Evolutionary conservation across 2,113 vertebrate species (phyloP).

Genomic region (Chitala chitala): DNA sequence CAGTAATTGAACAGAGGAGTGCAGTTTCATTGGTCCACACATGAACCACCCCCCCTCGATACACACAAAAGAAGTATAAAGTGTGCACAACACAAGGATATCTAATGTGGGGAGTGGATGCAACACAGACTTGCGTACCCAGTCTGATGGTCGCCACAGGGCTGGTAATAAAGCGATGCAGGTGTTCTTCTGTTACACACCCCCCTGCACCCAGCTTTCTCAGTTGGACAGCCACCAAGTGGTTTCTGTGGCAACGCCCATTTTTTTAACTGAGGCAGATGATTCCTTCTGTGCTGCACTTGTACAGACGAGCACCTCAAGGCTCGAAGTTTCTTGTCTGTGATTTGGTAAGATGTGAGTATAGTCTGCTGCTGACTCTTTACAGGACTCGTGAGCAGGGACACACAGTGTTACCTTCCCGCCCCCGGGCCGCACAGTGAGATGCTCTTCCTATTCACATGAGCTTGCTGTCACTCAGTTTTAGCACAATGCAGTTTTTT

Average conservation of each 20-base stretch:
- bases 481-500: background rate
- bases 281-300: background rate
- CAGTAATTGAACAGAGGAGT: constrained; percentile 50
- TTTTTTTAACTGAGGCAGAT: background rate
- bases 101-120: constrained; percentile 43
- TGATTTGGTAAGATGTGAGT: too few relatives aligned
- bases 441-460: too few relatives aligned
- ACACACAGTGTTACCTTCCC: too few relatives aligned
- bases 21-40: constrained; percentile 42
- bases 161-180: constrained; percentile 46
- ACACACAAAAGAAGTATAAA: constrained; percentile 40
- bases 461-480: background rate
- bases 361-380: too few relatives aligned
- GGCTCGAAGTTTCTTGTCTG: too few relatives aligned
- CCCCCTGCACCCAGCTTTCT: background rate
- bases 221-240: background rate
- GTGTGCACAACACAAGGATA: constrained; percentile 39
- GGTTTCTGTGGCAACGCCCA: background rate
- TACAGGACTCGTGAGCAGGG: too few relatives aligned
- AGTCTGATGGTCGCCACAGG: constrained; percentile 47
- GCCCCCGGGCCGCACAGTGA: too few relatives aligned
- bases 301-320: too few relatives aligned
- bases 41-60: constrained; percentile 19
- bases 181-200: constrained; percentile 28
- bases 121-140: constrained; percentile 50